A percentile compares a stretch with the other conserved stretches of the same genome.
Conservation (phyloP, 2,113 vertebrate genomes). For the Tringa solitaria region DNA sequence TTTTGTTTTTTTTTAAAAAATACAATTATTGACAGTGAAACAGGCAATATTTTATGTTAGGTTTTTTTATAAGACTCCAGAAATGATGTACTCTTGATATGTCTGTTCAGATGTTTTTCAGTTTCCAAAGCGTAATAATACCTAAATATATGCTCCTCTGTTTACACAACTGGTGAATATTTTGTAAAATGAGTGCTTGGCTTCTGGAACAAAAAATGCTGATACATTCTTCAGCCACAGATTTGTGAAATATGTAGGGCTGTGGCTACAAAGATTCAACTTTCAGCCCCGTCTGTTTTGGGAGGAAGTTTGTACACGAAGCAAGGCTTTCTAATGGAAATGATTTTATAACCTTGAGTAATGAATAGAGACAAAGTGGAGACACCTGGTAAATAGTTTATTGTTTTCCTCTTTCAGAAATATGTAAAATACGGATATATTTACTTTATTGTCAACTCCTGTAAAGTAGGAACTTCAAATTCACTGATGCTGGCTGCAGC, state of each 20-base stretch:
- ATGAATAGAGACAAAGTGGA: not conserved
- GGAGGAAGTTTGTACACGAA: not conserved
- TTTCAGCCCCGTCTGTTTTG: not conserved
- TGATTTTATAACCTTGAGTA: not conserved
- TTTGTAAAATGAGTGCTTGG: constrained; percentile 5
- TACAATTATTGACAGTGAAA: not conserved
- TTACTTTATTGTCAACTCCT: not conserved
- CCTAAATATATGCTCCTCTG: not conserved
- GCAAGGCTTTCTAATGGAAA: not conserved
- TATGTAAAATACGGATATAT: not conserved
- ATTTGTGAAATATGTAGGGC: not conserved
- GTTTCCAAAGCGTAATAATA: not conserved
- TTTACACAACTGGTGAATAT: constrained; percentile 9
- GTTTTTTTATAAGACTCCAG: not conserved
- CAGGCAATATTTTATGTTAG: not conserved
- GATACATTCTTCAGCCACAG: not conserved
- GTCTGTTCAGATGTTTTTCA: not conserved
- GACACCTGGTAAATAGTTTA: not conserved
- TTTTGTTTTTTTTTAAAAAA: not conserved
- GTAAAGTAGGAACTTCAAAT: not conserved
- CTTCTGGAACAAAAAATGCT: constrained; percentile 17
- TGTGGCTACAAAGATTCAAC: not conserved
- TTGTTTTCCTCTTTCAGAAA: not conserved
- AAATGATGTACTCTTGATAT: not conserved
- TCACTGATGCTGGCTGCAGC: not conserved